These are phyloP conservation scores for Champsocephalus esox DNA, from an alignment of 2,797 vertebrate genomes.

Conservation along the genomic window DNA sequence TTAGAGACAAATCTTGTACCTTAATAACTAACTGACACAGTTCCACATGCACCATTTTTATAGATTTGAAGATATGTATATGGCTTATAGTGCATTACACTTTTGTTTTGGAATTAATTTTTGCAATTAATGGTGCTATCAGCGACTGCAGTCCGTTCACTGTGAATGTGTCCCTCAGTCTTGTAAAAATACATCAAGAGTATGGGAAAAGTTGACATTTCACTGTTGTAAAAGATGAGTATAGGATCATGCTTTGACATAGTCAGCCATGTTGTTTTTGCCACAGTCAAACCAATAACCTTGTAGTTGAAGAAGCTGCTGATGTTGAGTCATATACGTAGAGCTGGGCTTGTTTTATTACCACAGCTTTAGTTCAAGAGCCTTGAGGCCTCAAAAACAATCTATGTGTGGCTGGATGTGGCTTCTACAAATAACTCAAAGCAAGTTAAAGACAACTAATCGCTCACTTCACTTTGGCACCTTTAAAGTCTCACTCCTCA, in stretches of 20 bases:
- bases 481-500: conserved; percentile 68
- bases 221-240: neutral
- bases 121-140: too few relatives aligned
- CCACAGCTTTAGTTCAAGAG: conserved; percentile 35
- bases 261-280: conserved; percentile 27
- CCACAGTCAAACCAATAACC: conserved; percentile 24
- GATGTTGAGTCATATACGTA: conserved; percentile 48
- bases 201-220: neutral
- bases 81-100: too few relatives aligned
- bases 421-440: conserved; percentile 50
- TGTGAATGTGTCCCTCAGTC: too few relatives aligned
- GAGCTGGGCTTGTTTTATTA: conserved; percentile 45
- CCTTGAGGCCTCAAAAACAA: conserved; percentile 55
- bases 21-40: neutral
- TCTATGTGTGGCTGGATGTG: conserved; percentile 49
- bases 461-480: conserved; percentile 68
- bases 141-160: too few relatives aligned
- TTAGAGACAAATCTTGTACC: neutral
- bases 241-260: neutral
- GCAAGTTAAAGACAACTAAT: conserved; percentile 64
- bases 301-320: conserved; percentile 15
- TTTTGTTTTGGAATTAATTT: too few relatives aligned
- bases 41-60: neutral
- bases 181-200: neutral
- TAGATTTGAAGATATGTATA: neutral